Percentiles rank a stretch among this genome's conserved stretches.
These are phyloP conservation scores for Origma solitaria DNA, from an alignment of 2,113 vertebrate genomes.

Conservation along the genomic window DNA sequence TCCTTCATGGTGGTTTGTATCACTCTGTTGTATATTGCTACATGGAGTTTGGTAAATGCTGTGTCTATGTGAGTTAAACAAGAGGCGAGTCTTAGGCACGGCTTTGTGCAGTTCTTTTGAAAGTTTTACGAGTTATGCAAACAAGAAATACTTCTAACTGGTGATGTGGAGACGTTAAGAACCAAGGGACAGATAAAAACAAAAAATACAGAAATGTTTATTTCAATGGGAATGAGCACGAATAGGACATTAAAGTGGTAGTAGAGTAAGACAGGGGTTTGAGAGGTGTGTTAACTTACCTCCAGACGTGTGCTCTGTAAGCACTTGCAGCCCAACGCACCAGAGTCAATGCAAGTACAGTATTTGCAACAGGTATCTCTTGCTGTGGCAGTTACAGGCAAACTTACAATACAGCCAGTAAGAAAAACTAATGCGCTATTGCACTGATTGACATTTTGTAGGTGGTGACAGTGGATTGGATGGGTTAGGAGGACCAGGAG, in stretches of 20 bases:
- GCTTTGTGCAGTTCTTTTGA: neutral
- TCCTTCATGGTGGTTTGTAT: neutral
- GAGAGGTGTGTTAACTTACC: neutral
- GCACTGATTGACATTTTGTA: slow-evolving; percentile 56
- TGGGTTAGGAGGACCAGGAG: slow-evolving; percentile 77
- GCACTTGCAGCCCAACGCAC: neutral
- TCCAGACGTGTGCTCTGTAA: neutral
- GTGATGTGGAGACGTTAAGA: neutral
- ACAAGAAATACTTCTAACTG: neutral
- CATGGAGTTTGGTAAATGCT: neutral
- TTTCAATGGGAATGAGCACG: neutral
- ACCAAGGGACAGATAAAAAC: neutral
- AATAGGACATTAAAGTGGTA: neutral
- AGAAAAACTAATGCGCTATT: neutral
- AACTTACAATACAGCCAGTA: neutral
- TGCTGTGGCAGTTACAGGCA: neutral
- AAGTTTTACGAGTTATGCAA: neutral
- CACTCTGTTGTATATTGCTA: neutral
- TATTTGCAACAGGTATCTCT: neutral
- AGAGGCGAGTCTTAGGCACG: neutral
- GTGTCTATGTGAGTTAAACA: neutral
- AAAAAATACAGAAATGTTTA: neutral
- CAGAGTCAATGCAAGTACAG: neutral
- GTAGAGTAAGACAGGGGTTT: neutral
- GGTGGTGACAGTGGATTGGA: slow-evolving; percentile 83